Evolutionary conservation across 2,113 vertebrate genomes (phyloP).

Genomic region (Coptodon rendalli): DNA sequence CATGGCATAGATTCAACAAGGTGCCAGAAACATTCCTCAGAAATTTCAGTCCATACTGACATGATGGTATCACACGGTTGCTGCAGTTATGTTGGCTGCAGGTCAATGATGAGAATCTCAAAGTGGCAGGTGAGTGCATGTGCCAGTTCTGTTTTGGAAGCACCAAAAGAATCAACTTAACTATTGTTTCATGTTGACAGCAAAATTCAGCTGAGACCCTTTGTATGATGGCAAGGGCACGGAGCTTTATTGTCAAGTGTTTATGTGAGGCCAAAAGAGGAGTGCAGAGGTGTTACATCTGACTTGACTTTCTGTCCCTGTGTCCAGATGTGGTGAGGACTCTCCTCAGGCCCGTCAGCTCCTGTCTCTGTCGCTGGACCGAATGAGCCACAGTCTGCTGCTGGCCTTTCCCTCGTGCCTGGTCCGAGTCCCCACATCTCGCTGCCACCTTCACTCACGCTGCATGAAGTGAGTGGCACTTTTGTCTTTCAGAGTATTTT

Average conservation of each 20-base stretch:
- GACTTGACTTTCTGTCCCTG: background rate
- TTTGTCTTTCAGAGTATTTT: background rate
- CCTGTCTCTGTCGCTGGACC: slow-evolving; percentile 86
- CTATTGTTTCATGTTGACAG: background rate
- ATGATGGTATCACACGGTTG: background rate
- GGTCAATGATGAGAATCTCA: background rate
- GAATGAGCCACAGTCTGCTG: slow-evolving; percentile 80
- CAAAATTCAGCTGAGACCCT: background rate
- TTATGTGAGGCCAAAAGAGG: background rate
- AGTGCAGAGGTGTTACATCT: background rate
- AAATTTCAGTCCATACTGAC: background rate
- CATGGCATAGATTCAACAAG: background rate
- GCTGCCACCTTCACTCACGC: slow-evolving; percentile 88
- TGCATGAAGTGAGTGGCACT: slow-evolving; percentile 87
- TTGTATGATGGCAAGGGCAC: background rate
- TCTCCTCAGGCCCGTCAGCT: slow-evolving; percentile 76
- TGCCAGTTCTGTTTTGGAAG: background rate
- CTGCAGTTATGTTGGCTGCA: background rate
- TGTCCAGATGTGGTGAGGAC: slow-evolving; percentile 80
- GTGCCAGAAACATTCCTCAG: background rate
- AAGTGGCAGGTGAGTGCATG: background rate
- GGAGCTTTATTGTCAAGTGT: background rate
- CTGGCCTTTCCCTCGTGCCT: slow-evolving; percentile 87
- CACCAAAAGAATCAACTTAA: background rate
- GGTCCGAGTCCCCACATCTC: slow-evolving; percentile 84